phyloP scores from a whole-genome alignment of 2,888 invertebrate species.

The Oscheius myriophilus region DNA sequence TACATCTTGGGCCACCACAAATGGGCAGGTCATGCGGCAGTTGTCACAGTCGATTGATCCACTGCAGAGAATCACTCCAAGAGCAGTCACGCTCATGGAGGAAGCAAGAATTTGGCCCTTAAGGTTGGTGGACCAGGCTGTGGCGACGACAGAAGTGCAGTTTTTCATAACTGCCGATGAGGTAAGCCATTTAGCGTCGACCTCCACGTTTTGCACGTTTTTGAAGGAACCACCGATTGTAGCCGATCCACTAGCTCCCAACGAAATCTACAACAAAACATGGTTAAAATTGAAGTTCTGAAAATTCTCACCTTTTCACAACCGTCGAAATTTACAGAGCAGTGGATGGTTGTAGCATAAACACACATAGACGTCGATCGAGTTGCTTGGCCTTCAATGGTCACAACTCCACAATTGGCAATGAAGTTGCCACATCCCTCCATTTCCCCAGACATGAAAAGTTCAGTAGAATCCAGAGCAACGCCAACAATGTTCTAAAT shows the following conservation, averaged over 20 bases:
- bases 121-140: slow-evolving; percentile 26
- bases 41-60: slow-evolving; percentile 21
- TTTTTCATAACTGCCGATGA: neutral
- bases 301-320: slow-evolving; percentile 22
- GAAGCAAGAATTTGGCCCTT: slow-evolving; percentile 23
- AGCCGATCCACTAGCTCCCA: slow-evolving; percentile 17
- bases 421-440: slow-evolving; percentile 40
- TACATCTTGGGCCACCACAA: slow-evolving; percentile 32
- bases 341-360: slow-evolving; percentile 11
- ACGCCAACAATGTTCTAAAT: slow-evolving; percentile 40
- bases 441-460: slow-evolving; percentile 38
- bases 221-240: slow-evolving; percentile 10
- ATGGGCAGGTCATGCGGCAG: slow-evolving; percentile 37
- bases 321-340: slow-evolving; percentile 16
- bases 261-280: too few relatives aligned
- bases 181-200: slow-evolving; percentile 30
- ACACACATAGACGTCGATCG: neutral
- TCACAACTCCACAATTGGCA: slow-evolving; percentile 38
- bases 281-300: too few relatives aligned
- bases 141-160: slow-evolving; percentile 5
- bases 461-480: slow-evolving; percentile 41
- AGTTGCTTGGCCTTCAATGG: neutral
- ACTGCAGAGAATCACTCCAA: slow-evolving; percentile 36
- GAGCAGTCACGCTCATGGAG: slow-evolving; percentile 29
- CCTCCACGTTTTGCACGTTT: slow-evolving; percentile 12